Evolutionary conservation across 2,888 invertebrate species (phyloP), one percentile per base, ranked within the genome.

Genomic region (Branchipolynoe longqiensis): DNA sequence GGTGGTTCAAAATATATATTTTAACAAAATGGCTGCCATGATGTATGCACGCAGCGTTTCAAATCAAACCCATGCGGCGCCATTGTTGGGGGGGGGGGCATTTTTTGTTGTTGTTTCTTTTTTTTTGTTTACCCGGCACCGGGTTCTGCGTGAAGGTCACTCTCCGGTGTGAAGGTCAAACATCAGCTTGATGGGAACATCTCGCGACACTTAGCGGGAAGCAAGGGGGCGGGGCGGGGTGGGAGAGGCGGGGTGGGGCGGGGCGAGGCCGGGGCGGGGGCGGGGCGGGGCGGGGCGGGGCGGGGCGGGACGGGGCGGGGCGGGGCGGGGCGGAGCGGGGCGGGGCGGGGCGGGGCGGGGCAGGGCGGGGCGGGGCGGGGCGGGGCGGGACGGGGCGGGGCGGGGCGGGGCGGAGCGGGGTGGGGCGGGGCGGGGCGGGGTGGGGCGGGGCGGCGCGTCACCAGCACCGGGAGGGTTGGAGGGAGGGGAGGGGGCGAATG

Each of bases 161-260:
- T 69, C 36, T 33, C 38, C 69, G 38, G 69, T 38, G 69, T 38
- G 1, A 69, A 69, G 69, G 69, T 69, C 69, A 69, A 69, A 1
- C 69, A 18, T 14, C 36, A 25, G 38, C 36, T 33, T 69, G 69
- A 69, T 69, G 69, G 69, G 36, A 36, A 33, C 69, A 69, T 69
- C 69, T 69, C 69, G 33, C 36, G 38, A 69, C 69, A 69, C 69
- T 69, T 69, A 69, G 36, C 69, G 69, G n/a, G n/a, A n/a, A n/a
- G n/a, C n/a, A n/a, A n/a, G 4, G 4, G 59, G 4, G 25, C 14
- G 14, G 59, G 25, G 25, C 25, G n/a, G 4, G 25, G 8, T 8
- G 18, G 18, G n/a, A n/a, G n/a, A n/a, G 8, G 48, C 48, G 25
- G 59, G 18, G 18, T 25, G 25, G 25, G 59, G 59, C n/a, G 25